Percentiles rank a stretch among this genome's conserved stretches.
phyloP scores from a whole-genome alignment of 1,140 invertebrate species.

The Odontomachus brunneus region DNA sequence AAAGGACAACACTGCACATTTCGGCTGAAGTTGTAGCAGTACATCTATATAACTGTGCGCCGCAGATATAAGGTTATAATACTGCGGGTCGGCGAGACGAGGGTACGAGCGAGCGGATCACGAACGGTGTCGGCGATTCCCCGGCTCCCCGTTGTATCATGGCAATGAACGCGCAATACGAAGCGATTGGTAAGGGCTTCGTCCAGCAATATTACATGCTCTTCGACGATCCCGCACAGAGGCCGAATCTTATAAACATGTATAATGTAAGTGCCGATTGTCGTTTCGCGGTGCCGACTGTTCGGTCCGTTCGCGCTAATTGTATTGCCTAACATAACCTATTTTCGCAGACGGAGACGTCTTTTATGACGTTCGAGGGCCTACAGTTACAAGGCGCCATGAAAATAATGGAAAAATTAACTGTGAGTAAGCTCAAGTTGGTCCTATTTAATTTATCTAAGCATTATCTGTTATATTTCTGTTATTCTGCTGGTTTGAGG shows the following conservation, averaged over 20 bases:
- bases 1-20: too few species aligned
- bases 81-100: too few species aligned
- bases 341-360: conserved; percentile 91
- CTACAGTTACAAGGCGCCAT: conserved; percentile 94
- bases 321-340: conserved; percentile 10
- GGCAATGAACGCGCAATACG: conserved; percentile 95
- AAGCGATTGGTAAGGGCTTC: conserved; percentile 96
- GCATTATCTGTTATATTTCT: too few species aligned
- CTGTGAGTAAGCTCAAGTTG: conserved; percentile 87
- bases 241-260: conserved; percentile 93
- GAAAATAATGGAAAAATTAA: conserved; percentile 98
- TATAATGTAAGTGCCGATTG: conserved; percentile 93
- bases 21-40: too few species aligned
- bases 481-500: too few species aligned
- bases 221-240: conserved; percentile 94
- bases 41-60: too few species aligned
- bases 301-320: too few species aligned
- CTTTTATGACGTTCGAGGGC: conserved; percentile 98
- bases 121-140: too few species aligned
- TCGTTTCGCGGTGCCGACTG: too few species aligned
- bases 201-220: conserved; percentile 96
- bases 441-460: too few species aligned
- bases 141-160: conserved; percentile 82
- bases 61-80: too few species aligned
- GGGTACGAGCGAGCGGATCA: too few species aligned